These are phyloP conservation scores for Brachyistius frenatus DNA, from an alignment of 2,113 vertebrate genomes.

Conservation along the genomic window DNA sequence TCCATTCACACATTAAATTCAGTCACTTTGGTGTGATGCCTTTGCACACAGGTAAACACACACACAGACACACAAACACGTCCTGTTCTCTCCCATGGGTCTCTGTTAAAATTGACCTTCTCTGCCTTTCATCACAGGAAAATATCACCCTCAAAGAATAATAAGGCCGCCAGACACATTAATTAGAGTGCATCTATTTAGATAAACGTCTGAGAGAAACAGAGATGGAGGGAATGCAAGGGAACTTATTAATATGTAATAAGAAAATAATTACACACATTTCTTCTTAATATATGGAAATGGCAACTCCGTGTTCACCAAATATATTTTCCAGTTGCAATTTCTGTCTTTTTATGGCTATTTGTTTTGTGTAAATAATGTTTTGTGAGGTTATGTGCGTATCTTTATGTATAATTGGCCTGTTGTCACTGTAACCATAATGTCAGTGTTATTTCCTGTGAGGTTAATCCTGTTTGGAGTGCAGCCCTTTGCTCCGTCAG, in stretches of 20 bases:
- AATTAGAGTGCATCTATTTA: conserved; percentile 94
- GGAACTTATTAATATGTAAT: conserved; percentile 92
- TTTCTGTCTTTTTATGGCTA: conserved; percentile 1
- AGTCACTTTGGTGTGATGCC: background rate
- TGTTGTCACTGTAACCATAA: background rate
- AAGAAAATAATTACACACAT: conserved; percentile 80
- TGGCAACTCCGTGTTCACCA: conserved; percentile 45
- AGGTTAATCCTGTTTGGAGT: no score
- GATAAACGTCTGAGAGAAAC: conserved; percentile 86
- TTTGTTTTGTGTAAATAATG: background rate
- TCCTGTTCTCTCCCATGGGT: conserved; percentile 71
- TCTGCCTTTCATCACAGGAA: conserved; percentile 78
- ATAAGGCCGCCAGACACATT: conserved; percentile 93
- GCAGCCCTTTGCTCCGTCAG: no score
- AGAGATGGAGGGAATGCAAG: conserved; percentile 71
- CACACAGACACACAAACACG: conserved; percentile 6
- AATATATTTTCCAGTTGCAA: conserved; percentile 23
- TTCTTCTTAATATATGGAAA: conserved; percentile 69
- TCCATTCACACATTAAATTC: conserved; percentile 19
- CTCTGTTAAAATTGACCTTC: conserved; percentile 83
- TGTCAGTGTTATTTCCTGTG: background rate
- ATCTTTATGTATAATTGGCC: background rate
- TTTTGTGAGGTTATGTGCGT: background rate
- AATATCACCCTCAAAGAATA: conserved; percentile 88
- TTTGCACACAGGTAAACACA: conserved; percentile 31